Evolutionary conservation across 2,888 invertebrate genomes (phyloP).

Genomic region (Epsilonema sp.): DNA sequence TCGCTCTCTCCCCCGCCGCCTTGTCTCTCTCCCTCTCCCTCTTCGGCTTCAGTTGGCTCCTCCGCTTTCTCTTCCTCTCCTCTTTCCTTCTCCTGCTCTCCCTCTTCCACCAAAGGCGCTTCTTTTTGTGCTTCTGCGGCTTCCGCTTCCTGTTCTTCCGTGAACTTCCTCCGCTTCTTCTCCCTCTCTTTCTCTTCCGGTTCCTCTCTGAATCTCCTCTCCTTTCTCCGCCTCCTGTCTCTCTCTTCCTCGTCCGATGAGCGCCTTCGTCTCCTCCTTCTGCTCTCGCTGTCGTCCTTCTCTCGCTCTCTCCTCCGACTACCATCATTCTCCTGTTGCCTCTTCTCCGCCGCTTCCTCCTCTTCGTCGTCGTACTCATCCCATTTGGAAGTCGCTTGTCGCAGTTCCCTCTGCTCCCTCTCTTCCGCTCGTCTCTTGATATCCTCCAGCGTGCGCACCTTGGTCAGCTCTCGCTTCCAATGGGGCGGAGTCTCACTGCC

Average conservation of each 20-base stretch:
- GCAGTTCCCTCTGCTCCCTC: conserved; percentile 43
- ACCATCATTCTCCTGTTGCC: conserved; percentile 18
- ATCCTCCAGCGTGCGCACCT: neutral
- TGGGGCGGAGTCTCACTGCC: conserved; percentile 9
- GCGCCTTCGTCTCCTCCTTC: conserved; percentile 42
- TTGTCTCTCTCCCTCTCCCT: neutral
- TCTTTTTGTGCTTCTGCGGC: no score
- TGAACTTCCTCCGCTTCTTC: conserved; percentile 5
- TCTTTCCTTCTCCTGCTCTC: neutral
- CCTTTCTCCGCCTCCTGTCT: conserved; percentile 27
- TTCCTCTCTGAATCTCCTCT: conserved; percentile 10
- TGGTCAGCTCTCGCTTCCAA: conserved; percentile 5
- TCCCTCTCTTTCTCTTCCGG: conserved; percentile 6
- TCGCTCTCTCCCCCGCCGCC: neutral
- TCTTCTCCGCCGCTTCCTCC: conserved; percentile 32
- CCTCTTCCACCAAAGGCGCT: neutral
- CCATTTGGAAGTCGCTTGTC: no score
- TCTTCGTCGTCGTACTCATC: conserved; percentile 36
- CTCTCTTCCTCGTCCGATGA: conserved; percentile 46
- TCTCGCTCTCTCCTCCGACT: no score
- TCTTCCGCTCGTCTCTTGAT: conserved; percentile 36
- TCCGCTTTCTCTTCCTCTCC: no score
- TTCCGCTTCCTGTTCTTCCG: no score
- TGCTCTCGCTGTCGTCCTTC: no score
- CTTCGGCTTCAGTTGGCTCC: no score